phyloP scores from a whole-genome alignment of 2,888 invertebrate genomes.

The Ornithoptera alexandrae region DNA sequence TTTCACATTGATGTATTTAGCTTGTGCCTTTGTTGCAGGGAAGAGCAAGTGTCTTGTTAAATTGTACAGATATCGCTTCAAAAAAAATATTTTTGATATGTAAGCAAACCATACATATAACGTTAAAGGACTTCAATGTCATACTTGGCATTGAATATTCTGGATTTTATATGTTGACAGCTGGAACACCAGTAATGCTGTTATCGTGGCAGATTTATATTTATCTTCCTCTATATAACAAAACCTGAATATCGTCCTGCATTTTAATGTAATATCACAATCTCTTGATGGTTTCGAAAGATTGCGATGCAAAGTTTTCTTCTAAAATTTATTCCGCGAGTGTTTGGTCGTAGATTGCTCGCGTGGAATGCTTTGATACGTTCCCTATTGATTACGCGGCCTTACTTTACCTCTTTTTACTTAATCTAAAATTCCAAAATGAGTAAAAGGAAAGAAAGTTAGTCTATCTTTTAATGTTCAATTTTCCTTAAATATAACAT shows the following conservation, averaged over 20 bases:
- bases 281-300: conserved; percentile 3
- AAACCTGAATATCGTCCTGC: not conserved
- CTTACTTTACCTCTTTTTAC: conserved; percentile 7
- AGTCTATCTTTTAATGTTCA: not conserved
- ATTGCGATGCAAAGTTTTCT: conserved; percentile 4
- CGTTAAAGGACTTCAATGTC: no score
- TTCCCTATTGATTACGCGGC: conserved; percentile 25
- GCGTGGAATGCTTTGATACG: conserved; percentile 24
- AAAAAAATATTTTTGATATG: no score
- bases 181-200: no score
- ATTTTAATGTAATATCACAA: not conserved
- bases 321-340: conserved; percentile 24
- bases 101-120: no score
- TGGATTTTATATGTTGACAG: no score
- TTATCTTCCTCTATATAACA: not conserved
- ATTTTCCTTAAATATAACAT: not conserved
- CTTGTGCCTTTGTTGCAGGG: no score
- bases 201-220: not conserved
- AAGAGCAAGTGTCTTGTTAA: no score
- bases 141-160: no score
- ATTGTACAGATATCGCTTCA: no score
- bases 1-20: not conserved
- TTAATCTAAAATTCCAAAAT: not conserved
- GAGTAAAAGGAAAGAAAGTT: not conserved
- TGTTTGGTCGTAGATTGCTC: conserved; percentile 21